Conservation (phyloP, 2,113 vertebrate species). For the Cyanistes caeruleus region DNA sequence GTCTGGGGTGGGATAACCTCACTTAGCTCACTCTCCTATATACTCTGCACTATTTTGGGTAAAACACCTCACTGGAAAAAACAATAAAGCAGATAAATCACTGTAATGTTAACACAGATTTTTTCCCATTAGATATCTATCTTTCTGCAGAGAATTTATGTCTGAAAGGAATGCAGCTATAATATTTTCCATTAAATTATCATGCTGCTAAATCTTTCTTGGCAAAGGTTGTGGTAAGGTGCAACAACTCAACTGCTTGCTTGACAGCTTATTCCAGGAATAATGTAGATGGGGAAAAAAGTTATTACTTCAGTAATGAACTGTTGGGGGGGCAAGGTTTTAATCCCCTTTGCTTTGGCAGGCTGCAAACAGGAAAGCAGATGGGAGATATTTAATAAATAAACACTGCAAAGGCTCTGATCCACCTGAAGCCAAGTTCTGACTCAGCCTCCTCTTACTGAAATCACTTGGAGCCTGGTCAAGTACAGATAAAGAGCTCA, state of each 20-base stretch:
- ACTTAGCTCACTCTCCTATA: neutral
- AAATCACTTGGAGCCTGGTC: constrained; percentile 35
- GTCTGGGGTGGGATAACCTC: neutral
- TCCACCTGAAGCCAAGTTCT: constrained; percentile 31
- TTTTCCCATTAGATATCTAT: neutral
- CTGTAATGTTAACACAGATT: neutral
- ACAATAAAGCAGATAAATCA: neutral
- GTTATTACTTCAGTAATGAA: constrained; percentile 11
- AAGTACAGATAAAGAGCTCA: constrained; percentile 17
- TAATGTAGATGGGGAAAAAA: neutral
- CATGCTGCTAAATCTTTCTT: constrained; percentile 11
- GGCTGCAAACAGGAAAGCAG: constrained; percentile 13
- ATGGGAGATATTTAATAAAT: constrained; percentile 36
- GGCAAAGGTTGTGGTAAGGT: neutral
- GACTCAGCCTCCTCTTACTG: constrained; percentile 39
- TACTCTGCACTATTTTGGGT: neutral
- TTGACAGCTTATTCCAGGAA: constrained; percentile 48
- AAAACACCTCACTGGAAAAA: neutral
- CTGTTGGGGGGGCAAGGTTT: neutral
- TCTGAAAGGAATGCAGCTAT: constrained; percentile 15
- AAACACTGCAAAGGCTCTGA: constrained; percentile 22
- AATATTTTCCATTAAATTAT: constrained; percentile 47
- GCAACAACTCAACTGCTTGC: neutral
- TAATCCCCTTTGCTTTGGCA: constrained; percentile 10
- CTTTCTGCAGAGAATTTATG: neutral